These are phyloP conservation scores for Peromyscus nudipes DNA, from an alignment of 2,797 vertebrate genomes.

Conservation along the genomic window DNA sequence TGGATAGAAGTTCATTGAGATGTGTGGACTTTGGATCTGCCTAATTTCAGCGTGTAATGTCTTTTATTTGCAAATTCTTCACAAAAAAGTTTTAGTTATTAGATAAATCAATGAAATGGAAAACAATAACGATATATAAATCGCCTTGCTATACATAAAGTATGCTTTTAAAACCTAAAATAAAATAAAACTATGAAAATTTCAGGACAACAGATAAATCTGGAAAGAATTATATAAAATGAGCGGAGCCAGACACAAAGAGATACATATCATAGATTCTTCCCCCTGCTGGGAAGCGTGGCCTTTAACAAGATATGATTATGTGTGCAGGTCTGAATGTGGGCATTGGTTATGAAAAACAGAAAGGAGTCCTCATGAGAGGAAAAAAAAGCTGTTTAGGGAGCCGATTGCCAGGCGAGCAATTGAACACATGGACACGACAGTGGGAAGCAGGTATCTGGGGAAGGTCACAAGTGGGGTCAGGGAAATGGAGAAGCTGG, in stretches of 20 bases:
- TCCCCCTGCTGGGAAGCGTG: not conserved
- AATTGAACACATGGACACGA: too few relatives aligned
- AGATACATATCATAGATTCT: not conserved
- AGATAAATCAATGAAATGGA: not conserved
- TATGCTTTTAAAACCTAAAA: not conserved
- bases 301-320: not conserved
- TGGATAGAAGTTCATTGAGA: not conserved
- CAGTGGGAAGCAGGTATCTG: not conserved
- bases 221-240: not conserved
- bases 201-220: not conserved
- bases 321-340: not conserved
- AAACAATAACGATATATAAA: not conserved
- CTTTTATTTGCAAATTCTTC: not conserved
- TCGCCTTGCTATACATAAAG: not conserved
- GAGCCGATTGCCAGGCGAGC: not conserved
- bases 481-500: not conserved
- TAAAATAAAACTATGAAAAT: not conserved
- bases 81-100: not conserved
- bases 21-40: not conserved
- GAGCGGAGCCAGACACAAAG: not conserved
- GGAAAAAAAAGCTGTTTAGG: not conserved
- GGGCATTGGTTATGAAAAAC: not conserved
- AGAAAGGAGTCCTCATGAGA: not conserved
- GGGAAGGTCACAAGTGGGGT: too few relatives aligned
- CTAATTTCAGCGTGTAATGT: not conserved